Base-by-base conservation (phyloP, 2,888 invertebrate species). In the Crepidodera aurea region DNA sequence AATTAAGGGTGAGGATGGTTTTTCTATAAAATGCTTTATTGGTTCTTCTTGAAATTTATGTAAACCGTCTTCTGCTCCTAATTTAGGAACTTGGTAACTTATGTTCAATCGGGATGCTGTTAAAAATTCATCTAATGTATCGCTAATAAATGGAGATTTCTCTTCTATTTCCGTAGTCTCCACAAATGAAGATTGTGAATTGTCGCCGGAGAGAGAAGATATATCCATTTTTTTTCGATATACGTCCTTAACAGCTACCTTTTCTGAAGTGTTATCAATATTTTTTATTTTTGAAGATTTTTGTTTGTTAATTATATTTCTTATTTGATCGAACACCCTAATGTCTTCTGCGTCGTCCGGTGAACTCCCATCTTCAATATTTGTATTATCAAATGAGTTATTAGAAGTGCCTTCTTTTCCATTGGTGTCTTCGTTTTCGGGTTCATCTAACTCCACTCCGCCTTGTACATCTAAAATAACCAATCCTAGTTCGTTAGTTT, bases 51-150 rank as follows among this genome's bases (percentile, higher is more conserved):
- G 78, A 64, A 69, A 60, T 25, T 69, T 64, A 34, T 50, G 62
- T 8, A 77, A 57, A 53, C 71, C 73, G 42, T 77, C 75, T 67
- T 79, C 79, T 1, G 79, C 78, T 6, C 73, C 73, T 37, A 75
- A 68, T 67, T 78, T 79, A 8, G 81, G 81, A 39, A 82, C 75
- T 55, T 77, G 71, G 64, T 80, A 81, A 64, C 80, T 81, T n/a
- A 81, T 78, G 64, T 82, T 79, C 57, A 82, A 77, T 40, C 82
- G 75, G n/a, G 82, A 74, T 62, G 82, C 78, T 1, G 78, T 81
- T 74, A 85, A 77, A 68, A 83, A 85, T 4, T 83, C 82, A 55
- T 85, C 84, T n/a, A 85, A 73, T 0, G 78, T 74, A 50, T 83
- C 81, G 65, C 84, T 84, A 2, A 82, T 74, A 69, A 85, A 85